phyloP scores from a whole-genome alignment of 2,888 invertebrate genomes.

The Caenorhabditis sp. region DNA sequence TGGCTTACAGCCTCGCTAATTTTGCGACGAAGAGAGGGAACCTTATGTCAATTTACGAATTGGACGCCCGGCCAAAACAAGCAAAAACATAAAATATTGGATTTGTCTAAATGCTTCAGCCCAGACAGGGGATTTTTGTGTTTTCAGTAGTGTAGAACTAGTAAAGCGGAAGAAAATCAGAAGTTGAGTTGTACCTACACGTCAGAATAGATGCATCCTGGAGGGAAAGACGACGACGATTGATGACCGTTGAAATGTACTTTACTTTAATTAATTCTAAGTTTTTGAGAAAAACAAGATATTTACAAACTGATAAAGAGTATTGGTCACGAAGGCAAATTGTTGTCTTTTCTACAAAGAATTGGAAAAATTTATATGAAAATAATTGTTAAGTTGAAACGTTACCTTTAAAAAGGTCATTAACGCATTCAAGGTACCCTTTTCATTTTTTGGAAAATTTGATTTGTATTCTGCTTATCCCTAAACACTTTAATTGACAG shows the following conservation, averaged over 20 bases:
- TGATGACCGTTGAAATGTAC: constrained; percentile 10
- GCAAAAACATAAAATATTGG: constrained; percentile 53
- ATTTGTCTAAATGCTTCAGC: constrained; percentile 27
- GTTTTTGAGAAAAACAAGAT: background rate
- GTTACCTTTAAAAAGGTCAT: too few species aligned
- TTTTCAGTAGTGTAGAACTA: constrained; percentile 1
- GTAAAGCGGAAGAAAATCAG: background rate
- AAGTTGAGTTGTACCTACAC: constrained; percentile 25
- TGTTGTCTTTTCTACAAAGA: background rate
- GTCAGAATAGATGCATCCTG: background rate
- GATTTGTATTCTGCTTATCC: constrained; percentile 9
- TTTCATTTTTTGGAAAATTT: background rate
- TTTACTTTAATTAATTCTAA: constrained; percentile 26
- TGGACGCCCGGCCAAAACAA: constrained; percentile 41
- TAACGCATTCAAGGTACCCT: too few species aligned
- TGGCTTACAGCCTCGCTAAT: constrained; percentile 22
- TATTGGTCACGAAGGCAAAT: too few species aligned
- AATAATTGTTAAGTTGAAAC: too few species aligned
- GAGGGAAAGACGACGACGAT: background rate
- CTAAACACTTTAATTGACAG: constrained; percentile 6
- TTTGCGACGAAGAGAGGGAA: constrained; percentile 39
- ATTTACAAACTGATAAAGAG: too few species aligned
- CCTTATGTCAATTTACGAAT: constrained; percentile 56
- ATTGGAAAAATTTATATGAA: too few species aligned
- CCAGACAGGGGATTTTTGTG: constrained; percentile 14